phyloP scores from a whole-genome alignment of 2,797 vertebrate species.

The Podarcis lilfordi region DNA sequence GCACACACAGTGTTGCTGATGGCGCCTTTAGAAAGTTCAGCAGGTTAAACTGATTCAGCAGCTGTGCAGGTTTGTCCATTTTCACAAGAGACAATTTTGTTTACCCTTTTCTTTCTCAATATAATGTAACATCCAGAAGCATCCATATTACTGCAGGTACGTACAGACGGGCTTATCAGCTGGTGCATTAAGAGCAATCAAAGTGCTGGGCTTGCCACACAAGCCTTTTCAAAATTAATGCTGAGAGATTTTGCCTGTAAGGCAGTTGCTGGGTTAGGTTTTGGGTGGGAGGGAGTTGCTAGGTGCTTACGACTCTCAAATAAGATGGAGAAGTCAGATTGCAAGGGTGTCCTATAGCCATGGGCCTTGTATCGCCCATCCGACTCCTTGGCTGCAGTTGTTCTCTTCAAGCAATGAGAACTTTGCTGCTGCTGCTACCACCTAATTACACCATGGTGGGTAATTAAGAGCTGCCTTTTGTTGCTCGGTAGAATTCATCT shows the following conservation, averaged over 20 bases:
- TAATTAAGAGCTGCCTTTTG: slow-evolving; percentile 1
- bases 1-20: slow-evolving; percentile 3
- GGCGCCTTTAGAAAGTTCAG: slow-evolving; percentile 24
- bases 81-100: neutral
- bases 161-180: neutral
- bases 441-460: neutral
- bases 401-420: neutral
- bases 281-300: neutral
- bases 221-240: too few species aligned
- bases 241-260: too few species aligned
- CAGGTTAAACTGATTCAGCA: neutral
- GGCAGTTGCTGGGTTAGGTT: too few species aligned
- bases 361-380: neutral
- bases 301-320: neutral
- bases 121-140: neutral
- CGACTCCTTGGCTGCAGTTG: neutral
- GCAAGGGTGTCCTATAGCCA: neutral
- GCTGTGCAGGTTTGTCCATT: neutral
- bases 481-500: neutral
- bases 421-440: neutral
- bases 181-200: neutral
- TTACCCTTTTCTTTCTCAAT: neutral
- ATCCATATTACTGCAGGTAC: neutral
- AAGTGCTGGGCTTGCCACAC: too few species aligned
- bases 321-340: neutral